A percentile compares a stretch with the other conserved stretches of the same genome.
phyloP scores from a whole-genome alignment of 2,113 vertebrate genomes.

The Boleophthalmus pectinirostris region DNA sequence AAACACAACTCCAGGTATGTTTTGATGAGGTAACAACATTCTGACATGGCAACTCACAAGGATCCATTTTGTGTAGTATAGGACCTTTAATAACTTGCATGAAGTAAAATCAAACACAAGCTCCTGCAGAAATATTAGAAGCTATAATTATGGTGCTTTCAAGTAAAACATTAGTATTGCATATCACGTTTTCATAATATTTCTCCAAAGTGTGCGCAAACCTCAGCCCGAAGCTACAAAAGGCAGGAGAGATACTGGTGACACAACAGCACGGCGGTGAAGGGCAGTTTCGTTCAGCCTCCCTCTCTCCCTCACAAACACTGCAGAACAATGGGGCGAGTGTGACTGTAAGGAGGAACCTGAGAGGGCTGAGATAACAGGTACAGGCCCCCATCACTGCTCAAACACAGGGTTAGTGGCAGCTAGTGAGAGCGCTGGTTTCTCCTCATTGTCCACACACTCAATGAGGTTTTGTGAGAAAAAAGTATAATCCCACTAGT shows the following conservation, averaged over 20 bases:
- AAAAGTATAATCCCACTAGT: slow-evolving; percentile 42
- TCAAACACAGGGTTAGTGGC: slow-evolving; percentile 28
- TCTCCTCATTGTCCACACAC: slow-evolving; percentile 49
- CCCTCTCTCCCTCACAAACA: slow-evolving; percentile 57
- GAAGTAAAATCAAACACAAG: too few species aligned
- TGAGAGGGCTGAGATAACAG: slow-evolving; percentile 45
- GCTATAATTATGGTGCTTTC: neutral
- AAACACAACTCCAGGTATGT: too few species aligned
- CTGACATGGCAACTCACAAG: too few species aligned
- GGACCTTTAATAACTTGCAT: too few species aligned
- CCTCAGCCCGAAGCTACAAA: slow-evolving; percentile 19
- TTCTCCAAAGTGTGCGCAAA: neutral
- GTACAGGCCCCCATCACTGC: slow-evolving; percentile 22
- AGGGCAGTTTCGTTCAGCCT: slow-evolving; percentile 72
- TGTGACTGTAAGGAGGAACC: slow-evolving; percentile 57
- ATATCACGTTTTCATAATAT: neutral
- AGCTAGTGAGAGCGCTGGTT: slow-evolving; percentile 30
- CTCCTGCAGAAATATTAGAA: neutral
- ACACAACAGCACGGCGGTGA: slow-evolving; percentile 55
- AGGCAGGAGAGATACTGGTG: slow-evolving; percentile 54
- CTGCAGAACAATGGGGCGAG: slow-evolving; percentile 45
- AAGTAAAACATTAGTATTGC: neutral
- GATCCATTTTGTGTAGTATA: too few species aligned
- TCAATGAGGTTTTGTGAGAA: slow-evolving; percentile 30
- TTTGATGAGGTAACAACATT: too few species aligned